A percentile compares a stretch with the other conserved stretches of the same genome.
phyloP scores from a whole-genome alignment of 2,113 vertebrate species.

The Lepisosteus oculatus region DNA sequence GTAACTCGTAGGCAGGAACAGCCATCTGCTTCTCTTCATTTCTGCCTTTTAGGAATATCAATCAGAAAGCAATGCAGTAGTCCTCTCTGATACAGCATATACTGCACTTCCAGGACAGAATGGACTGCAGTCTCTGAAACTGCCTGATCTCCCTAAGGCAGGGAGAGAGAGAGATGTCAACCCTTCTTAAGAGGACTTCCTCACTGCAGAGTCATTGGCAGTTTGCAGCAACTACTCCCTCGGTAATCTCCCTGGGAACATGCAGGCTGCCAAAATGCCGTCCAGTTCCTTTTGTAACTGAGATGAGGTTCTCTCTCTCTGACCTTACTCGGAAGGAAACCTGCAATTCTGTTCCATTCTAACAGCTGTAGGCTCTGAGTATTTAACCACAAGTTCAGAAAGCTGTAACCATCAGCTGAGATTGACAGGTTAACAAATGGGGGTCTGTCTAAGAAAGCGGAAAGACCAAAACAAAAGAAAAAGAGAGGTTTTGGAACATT shows the following conservation, averaged over 20 bases:
- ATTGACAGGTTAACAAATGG: neutral
- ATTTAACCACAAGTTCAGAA: neutral
- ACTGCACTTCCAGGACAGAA: neutral
- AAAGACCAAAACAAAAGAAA: no score
- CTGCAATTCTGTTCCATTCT: no score
- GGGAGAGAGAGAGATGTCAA: no score
- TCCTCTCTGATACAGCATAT: neutral
- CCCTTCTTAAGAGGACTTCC: constrained; percentile 42
- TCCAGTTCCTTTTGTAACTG: constrained; percentile 49
- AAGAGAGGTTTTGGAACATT: no score
- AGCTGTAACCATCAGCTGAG: neutral
- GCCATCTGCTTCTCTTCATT: neutral
- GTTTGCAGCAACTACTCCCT: constrained; percentile 47
- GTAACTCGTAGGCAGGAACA: neutral
- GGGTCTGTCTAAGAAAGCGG: no score
- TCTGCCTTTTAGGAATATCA: neutral
- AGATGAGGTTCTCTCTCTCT: constrained; percentile 4
- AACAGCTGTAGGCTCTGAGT: neutral
- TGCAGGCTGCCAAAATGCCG: constrained; percentile 60
- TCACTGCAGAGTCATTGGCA: constrained; percentile 46
- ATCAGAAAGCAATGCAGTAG: neutral
- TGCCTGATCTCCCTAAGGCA: neutral
- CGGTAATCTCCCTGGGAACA: constrained; percentile 74
- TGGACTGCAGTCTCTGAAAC: neutral
- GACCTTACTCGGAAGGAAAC: no score